Evolutionary conservation across 2,797 vertebrate species (phyloP).

Genomic region (Ambastaia sidthimunki): DNA sequence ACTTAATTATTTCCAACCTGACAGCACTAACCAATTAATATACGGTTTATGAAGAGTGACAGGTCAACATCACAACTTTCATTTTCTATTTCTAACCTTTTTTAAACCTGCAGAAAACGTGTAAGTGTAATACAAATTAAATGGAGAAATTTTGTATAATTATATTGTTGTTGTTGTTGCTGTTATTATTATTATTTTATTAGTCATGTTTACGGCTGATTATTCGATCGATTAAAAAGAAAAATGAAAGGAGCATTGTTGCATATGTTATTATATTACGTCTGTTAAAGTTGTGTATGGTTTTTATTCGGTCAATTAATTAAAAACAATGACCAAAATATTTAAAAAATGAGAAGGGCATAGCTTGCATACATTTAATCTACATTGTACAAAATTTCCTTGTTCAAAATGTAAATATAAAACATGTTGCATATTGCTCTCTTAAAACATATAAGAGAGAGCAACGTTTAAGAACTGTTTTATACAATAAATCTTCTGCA

Average conservation of each 20-base stretch:
- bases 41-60: conserved; percentile 69
- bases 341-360: background rate
- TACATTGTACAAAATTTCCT: background rate
- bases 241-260: background rate
- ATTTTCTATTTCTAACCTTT: background rate
- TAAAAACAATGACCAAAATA: background rate
- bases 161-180: too few relatives aligned
- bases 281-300: background rate
- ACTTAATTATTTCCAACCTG: conserved; percentile 77
- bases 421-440: background rate
- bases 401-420: background rate
- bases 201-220: too few relatives aligned
- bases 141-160: background rate
- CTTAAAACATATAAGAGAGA: background rate
- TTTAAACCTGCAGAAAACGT: conserved; percentile 21
- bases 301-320: background rate
- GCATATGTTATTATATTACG: background rate
- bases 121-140: background rate
- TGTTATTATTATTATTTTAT: too few relatives aligned
- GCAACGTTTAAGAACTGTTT: background rate
- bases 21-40: conserved; percentile 78
- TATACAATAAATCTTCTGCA: background rate
- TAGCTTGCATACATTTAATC: background rate
- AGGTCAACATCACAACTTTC: conserved; percentile 60
- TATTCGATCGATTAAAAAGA: background rate